Conservation (phyloP, 2,888 invertebrate species). For the Nysson spinosus region DNA sequence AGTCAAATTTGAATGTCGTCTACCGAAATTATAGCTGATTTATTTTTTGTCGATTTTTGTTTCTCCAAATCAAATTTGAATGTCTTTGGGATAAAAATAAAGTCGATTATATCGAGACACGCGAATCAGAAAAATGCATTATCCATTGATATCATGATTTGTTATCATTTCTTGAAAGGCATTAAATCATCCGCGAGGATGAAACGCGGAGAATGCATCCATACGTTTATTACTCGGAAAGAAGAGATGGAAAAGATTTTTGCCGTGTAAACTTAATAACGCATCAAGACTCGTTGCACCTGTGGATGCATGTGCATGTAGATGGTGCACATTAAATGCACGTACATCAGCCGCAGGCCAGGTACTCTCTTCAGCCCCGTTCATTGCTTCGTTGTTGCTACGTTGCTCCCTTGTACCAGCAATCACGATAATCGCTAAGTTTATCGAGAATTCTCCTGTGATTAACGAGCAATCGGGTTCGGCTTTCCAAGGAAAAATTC, state of each 20-base stretch:
- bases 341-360: slow-evolving; percentile 50
- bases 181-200: too few relatives aligned
- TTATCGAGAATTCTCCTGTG: slow-evolving; percentile 34
- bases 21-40: too few relatives aligned
- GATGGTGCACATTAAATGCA: slow-evolving; percentile 42
- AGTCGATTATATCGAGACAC: too few relatives aligned
- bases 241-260: slow-evolving; percentile 25
- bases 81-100: too few relatives aligned
- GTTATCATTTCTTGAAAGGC: too few relatives aligned
- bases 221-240: slow-evolving; percentile 14
- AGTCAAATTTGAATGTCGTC: too few relatives aligned
- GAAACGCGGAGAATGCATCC: background rate
- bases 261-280: slow-evolving; percentile 32
- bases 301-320: slow-evolving; percentile 26
- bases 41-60: too few relatives aligned
- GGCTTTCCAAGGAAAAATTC: background rate
- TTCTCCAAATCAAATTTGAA: too few relatives aligned
- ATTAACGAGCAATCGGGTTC: slow-evolving; percentile 36
- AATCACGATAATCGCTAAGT: slow-evolving; percentile 48
- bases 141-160: too few relatives aligned
- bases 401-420: slow-evolving; percentile 15
- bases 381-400: too few relatives aligned
- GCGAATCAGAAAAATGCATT: too few relatives aligned
- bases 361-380: slow-evolving; percentile 17
- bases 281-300: slow-evolving; percentile 32